Evolutionary conservation across 2,113 vertebrate genomes (phyloP).

Genomic region (human (Homo sapiens)): GRCh38 chr19:47376001-47376500

Average conservation of each 20-base stretch:
- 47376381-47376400: rapidly evolving
- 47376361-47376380: neutral
- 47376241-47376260: neutral
- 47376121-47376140: rapidly evolving
- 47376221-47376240: neutral
- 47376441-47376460: constrained; percentile 94
- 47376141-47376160: rapidly evolving
- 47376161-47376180: neutral
- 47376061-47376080: constrained; percentile 90
- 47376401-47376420: neutral
- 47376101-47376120: rapidly evolving
- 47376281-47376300: neutral
- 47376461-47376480: constrained; percentile 93
- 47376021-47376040: constrained; percentile 92
- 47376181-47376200: neutral
- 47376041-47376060: constrained; percentile 93
- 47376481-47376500: constrained; percentile 91
- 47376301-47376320: neutral
- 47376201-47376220: neutral
- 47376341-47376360: neutral
- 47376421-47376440: rapidly evolving
- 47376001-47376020: constrained; percentile 88
- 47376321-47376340: neutral
- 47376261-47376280: neutral
- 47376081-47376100: constrained; percentile 96